phyloP scores from a whole-genome alignment of 2,888 invertebrate genomes.

The Ichneumoninae sp. region DNA sequence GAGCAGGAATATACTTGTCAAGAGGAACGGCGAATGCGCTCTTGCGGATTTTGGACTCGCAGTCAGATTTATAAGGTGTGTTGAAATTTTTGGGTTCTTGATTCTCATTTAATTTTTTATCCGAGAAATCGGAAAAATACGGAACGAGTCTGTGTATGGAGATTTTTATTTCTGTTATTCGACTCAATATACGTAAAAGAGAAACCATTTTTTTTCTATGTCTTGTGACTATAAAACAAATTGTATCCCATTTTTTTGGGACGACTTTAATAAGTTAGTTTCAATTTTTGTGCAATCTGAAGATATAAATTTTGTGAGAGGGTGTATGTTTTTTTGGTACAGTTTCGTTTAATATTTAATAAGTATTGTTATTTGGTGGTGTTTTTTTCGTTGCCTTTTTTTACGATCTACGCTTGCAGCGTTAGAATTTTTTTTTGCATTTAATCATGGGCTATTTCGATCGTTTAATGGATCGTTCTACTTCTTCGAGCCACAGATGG shows the following conservation, averaged over 20 bases:
- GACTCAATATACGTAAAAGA: too few species aligned
- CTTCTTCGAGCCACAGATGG: constrained; percentile 16
- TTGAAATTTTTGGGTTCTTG: constrained; percentile 5
- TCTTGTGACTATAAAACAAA: too few species aligned
- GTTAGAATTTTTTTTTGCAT: not conserved
- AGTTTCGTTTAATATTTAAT: not conserved
- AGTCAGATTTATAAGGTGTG: constrained; percentile 85
- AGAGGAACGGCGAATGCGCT: constrained; percentile 94
- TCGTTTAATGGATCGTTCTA: constrained; percentile 2
- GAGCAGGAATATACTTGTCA: constrained; percentile 98
- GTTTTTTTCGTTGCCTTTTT: too few species aligned
- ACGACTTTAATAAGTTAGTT: too few species aligned
- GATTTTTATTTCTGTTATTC: too few species aligned
- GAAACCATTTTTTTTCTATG: too few species aligned
- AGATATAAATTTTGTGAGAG: not conserved
- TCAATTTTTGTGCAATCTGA: not conserved
- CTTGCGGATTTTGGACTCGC: constrained; percentile 98
- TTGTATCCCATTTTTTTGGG: too few species aligned
- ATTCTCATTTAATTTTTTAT: not conserved
- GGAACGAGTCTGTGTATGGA: too few species aligned
- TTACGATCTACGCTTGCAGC: not conserved
- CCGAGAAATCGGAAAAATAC: not conserved
- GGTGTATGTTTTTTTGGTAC: not conserved
- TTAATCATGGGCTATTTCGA: not conserved
- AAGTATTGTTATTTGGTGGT: not conserved